These are phyloP conservation scores for Julus scanicus DNA, from an alignment of 2,888 invertebrate species.

Conservation along the genomic window DNA sequence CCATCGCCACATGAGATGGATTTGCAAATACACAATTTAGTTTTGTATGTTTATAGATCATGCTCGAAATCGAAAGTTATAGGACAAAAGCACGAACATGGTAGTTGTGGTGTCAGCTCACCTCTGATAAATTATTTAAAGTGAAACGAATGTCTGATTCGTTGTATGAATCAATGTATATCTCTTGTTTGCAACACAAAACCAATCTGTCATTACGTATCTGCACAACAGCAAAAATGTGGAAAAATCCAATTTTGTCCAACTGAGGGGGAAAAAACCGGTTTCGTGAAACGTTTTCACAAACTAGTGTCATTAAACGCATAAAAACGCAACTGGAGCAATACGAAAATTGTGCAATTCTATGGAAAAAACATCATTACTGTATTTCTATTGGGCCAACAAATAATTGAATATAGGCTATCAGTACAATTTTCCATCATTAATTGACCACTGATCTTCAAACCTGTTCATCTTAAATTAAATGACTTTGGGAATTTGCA, in stretches of 20 bases:
- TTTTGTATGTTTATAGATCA: not conserved
- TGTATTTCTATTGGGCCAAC: not conserved
- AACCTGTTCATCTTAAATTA: not conserved
- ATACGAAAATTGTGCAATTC: not conserved
- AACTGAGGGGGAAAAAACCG: not conserved
- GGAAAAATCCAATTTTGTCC: slow-evolving; percentile 22
- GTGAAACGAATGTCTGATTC: not conserved
- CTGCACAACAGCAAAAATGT: not conserved
- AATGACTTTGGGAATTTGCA: not conserved
- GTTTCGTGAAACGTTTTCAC: not conserved
- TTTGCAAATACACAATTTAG: not conserved
- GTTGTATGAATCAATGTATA: not conserved
- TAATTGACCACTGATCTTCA: not conserved
- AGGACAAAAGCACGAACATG: not conserved
- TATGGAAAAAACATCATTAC: not conserved
- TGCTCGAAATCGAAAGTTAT: not conserved
- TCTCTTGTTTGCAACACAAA: not conserved
- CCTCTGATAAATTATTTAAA: not conserved
- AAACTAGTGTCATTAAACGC: slow-evolving; percentile 20
- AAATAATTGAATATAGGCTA: not conserved
- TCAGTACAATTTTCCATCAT: not conserved
- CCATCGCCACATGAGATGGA: not conserved
- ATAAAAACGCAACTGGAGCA: slow-evolving; percentile 26
- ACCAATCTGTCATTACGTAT: slow-evolving; percentile 1
- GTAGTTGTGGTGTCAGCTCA: not conserved